phyloP scores from a whole-genome alignment of 2,888 invertebrate species.

The Cephus pygmeus region DNA sequence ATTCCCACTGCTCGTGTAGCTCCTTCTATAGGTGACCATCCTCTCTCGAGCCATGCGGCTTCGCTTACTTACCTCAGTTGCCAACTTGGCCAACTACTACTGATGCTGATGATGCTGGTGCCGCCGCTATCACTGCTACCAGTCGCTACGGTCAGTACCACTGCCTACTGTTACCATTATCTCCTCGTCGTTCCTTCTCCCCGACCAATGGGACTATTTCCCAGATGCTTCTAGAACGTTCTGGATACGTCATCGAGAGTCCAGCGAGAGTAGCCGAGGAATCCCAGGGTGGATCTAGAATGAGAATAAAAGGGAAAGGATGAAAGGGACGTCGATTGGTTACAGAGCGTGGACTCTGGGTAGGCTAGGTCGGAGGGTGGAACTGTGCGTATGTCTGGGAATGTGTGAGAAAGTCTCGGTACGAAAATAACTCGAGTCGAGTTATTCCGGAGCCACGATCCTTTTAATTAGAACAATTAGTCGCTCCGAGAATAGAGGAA shows the following conservation, averaged over 20 bases:
- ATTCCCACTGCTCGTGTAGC: conserved; percentile 65
- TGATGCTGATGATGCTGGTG: neutral
- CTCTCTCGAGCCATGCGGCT: conserved; percentile 22
- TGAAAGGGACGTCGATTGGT: neutral
- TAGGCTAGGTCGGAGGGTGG: conserved; percentile 33
- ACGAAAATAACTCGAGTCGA: conserved; percentile 54
- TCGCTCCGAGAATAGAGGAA: conserved; percentile 51
- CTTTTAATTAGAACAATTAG: conserved; percentile 62
- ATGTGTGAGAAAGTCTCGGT: conserved; percentile 23
- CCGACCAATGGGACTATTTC: neutral
- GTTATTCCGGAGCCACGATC: conserved; percentile 56
- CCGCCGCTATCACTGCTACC: neutral
- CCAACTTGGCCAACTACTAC: conserved; percentile 5
- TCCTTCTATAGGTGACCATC: conserved; percentile 61
- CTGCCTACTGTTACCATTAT: neutral
- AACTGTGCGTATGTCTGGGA: neutral
- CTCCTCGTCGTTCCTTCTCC: neutral
- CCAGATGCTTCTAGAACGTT: neutral
- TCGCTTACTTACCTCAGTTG: conserved; percentile 12
- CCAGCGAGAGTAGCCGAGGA: neutral
- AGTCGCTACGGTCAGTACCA: no score
- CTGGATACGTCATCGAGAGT: neutral
- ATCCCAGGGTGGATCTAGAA: neutral
- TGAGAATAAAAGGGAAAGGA: neutral
- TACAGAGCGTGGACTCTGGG: conserved; percentile 17